phyloP scores from a whole-genome alignment of 2,888 invertebrate genomes.

The Megaustenia siamemsis region DNA sequence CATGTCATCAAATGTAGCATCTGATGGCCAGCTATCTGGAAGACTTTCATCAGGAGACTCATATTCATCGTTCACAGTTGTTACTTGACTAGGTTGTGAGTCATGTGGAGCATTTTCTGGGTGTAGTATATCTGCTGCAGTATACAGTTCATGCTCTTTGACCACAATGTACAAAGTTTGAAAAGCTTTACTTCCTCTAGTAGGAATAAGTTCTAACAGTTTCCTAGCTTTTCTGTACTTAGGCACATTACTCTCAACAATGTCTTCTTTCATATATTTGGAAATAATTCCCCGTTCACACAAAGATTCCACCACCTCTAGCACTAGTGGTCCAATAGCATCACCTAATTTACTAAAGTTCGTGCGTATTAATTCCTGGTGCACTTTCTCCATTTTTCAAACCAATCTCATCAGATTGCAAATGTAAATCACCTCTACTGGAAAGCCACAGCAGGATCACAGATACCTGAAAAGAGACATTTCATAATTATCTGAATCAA shows the following conservation, averaged over 20 bases:
- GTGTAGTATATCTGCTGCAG: constrained; percentile 27
- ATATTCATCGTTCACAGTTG: neutral
- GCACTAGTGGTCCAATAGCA: neutral
- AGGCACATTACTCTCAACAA: neutral
- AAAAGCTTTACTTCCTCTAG: neutral
- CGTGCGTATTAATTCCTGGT: neutral
- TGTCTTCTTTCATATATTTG: neutral
- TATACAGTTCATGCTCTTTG: neutral
- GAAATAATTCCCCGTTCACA: neutral
- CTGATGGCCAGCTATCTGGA: constrained; percentile 14
- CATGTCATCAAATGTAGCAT: neutral
- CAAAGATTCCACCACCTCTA: neutral
- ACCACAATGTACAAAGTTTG: neutral
- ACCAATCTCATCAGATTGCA: no score
- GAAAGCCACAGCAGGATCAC: no score
- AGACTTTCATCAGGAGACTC: constrained; percentile 22
- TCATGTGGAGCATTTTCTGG: constrained; percentile 20
- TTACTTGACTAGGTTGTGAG: neutral
- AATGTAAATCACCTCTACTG: no score
- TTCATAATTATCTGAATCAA: no score
- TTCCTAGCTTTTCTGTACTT: neutral
- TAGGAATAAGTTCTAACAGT: constrained; percentile 18
- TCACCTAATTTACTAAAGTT: neutral
- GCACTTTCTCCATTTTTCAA: neutral
- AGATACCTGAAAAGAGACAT: no score